Evolutionary conservation across 2,113 vertebrate genomes (phyloP).

Genomic region (Bufo bufo): DNA sequence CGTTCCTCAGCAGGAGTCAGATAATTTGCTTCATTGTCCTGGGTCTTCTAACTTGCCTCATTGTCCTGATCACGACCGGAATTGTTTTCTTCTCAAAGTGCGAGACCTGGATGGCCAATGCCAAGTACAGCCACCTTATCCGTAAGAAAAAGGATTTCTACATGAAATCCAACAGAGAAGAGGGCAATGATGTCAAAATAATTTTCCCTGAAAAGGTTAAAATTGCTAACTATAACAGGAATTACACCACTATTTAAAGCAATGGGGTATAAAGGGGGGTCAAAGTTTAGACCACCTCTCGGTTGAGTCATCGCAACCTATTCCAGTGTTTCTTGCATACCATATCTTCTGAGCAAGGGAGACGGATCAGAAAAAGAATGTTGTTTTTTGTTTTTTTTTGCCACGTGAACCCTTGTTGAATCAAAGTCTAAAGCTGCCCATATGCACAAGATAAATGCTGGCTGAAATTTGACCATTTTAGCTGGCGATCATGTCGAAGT

Average conservation of each 20-base stretch:
- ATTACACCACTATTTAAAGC: constrained; percentile 80
- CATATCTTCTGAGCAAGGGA: not conserved
- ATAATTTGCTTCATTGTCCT: constrained; percentile 90
- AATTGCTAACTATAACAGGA: constrained; percentile 81
- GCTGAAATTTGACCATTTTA: too few relatives aligned
- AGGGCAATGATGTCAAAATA: constrained; percentile 86
- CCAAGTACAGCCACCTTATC: constrained; percentile 83
- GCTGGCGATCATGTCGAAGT: too few relatives aligned
- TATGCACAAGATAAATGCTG: too few relatives aligned
- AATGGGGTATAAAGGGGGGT: not conserved
- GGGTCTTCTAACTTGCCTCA: constrained; percentile 88
- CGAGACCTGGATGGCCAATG: constrained; percentile 87
- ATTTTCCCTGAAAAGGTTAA: constrained; percentile 91
- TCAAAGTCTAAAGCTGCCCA: not conserved
- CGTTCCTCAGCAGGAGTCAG: constrained; percentile 86
- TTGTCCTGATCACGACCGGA: constrained; percentile 86
- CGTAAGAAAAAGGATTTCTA: constrained; percentile 85
- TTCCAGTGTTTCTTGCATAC: not conserved
- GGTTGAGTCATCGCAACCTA: not conserved
- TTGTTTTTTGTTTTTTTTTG: not conserved
- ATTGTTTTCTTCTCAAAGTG: constrained; percentile 92
- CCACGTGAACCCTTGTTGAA: not conserved
- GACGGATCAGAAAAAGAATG: not conserved
- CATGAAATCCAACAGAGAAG: constrained; percentile 74
- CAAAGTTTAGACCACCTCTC: not conserved